Conservation (phyloP, 2,888 invertebrate species). For the Horisme vitalbata region DNA sequence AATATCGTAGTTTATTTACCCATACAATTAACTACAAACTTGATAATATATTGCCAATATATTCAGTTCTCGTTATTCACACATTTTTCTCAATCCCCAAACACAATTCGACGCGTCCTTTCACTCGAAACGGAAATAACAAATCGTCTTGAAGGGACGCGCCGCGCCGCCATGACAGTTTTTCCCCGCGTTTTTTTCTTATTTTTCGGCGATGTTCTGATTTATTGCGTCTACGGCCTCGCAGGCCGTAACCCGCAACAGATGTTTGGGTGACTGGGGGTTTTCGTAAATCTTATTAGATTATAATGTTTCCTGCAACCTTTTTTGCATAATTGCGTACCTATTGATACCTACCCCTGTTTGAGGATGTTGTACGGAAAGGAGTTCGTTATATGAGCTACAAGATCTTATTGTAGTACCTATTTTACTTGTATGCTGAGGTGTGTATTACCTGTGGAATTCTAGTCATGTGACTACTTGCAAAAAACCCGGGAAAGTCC, state of each 20-base stretch:
- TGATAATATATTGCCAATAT: constrained; percentile 33
- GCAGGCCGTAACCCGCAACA: constrained; percentile 51
- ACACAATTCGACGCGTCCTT: constrained; percentile 37
- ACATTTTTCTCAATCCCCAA: constrained; percentile 27
- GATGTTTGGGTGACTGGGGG: constrained; percentile 45
- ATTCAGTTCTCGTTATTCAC: constrained; percentile 35
- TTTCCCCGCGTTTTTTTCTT: constrained; percentile 36
- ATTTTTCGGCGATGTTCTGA: constrained; percentile 47
- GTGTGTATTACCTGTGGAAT: too few species aligned
- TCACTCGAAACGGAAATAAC: constrained; percentile 48
- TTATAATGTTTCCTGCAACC: constrained; percentile 30
- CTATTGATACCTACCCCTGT: too few species aligned
- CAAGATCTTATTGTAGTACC: too few species aligned
- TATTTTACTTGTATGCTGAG: too few species aligned
- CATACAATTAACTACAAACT: constrained; percentile 9
- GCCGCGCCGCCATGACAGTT: constrained; percentile 48
- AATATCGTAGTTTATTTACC: constrained; percentile 26
- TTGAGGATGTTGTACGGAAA: too few species aligned
- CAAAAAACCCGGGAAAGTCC: too few species aligned
- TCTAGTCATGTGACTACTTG: too few species aligned
- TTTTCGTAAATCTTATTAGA: constrained; percentile 33
- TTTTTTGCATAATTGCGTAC: constrained; percentile 20
- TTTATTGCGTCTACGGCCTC: constrained; percentile 53
- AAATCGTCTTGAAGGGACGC: constrained; percentile 41
- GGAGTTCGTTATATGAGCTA: too few species aligned